Evolutionary conservation across 92 coral and sea anemone genomes (phyloP), one percentile per base, ranked within the genome.

Genomic region (Parazoanthus swiftii): DNA sequence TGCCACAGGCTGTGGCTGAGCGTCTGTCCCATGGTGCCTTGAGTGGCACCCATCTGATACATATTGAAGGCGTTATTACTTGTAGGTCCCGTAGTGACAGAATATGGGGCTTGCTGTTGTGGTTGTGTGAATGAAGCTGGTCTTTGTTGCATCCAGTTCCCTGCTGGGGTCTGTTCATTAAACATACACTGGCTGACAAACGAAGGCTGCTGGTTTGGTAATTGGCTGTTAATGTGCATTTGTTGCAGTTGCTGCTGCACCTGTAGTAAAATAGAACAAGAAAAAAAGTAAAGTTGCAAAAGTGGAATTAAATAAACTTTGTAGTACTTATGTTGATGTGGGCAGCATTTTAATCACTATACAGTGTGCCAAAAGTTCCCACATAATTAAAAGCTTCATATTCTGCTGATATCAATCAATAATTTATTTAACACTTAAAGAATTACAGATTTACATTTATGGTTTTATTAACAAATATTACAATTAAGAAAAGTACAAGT

Each of bases 191-290:
- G 98, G 26, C 86, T 92, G 77, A 79, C 79, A 56, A 88, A 91
- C 74, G 86, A 85, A 70, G 92, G 94, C 84, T 92, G 97, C 36
- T 90, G 90, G 67, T 68, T 79, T 26, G 92, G 91, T 42, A 90
- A 86, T 8, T 88, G 89, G 81, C 81, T 90, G 38, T 89, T 89
- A 56, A 97, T 83, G 26, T 93, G 93, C 79, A 97, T 88, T 21
- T 93, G 93, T 50, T 95, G 97, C 95, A 97, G 91, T 89, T 97
- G 99, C 51, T 95, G 97, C 72, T 97, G 99, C 44, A 96, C 92
- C 96, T 96, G 89, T 9, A 23, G 9, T 46, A 65, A 33, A 65
- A 79, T 2, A 37, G 15, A 37, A 56, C 39, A 8, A 72, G 26
- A 46, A n/a, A 50, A 65, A 74, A 80, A 46, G 8, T 37, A 66